Evolutionary conservation across 2,113 vertebrate genomes (phyloP).

Genomic region (Deroptyus accipitrinus): DNA sequence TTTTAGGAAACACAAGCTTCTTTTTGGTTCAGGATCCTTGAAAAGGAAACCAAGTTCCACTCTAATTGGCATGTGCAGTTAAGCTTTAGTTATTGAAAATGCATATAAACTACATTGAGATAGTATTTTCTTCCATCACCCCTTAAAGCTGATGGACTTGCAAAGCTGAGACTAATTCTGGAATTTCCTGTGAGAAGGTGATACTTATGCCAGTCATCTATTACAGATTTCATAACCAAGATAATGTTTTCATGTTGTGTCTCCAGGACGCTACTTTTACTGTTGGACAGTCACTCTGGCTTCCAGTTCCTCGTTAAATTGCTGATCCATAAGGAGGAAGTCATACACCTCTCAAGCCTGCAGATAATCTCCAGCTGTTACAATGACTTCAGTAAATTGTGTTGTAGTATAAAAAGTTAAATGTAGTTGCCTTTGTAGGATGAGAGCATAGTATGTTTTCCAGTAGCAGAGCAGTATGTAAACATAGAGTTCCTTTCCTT

Average conservation of each 20-base stretch:
- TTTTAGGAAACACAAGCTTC: neutral
- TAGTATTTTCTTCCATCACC: neutral
- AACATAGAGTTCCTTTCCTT: neutral
- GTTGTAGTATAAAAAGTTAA: neutral
- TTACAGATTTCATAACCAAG: neutral
- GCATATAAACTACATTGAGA: neutral
- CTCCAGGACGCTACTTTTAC: rapidly evolving
- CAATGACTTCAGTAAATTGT: neutral
- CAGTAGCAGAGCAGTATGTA: rapidly evolving
- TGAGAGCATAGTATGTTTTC: neutral
- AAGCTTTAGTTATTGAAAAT: neutral
- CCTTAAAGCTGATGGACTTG: neutral
- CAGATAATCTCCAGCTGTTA: neutral
- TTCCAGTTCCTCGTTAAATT: neutral
- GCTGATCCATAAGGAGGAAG: neutral
- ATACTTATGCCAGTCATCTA: neutral
- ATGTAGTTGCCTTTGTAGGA: neutral
- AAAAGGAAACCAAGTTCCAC: neutral
- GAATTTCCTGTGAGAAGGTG: neutral
- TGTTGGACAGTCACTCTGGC: rapidly evolving
- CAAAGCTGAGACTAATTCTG: neutral
- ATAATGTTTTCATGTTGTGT: rapidly evolving
- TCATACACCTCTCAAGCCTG: neutral
- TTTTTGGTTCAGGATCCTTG: neutral
- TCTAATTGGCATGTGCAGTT: neutral